A percentile compares a stretch with the other conserved stretches of the same genome.
These are phyloP conservation scores for Pogonocherus hispidulus DNA, from an alignment of 2,888 invertebrate genomes.

Conservation along the genomic window DNA sequence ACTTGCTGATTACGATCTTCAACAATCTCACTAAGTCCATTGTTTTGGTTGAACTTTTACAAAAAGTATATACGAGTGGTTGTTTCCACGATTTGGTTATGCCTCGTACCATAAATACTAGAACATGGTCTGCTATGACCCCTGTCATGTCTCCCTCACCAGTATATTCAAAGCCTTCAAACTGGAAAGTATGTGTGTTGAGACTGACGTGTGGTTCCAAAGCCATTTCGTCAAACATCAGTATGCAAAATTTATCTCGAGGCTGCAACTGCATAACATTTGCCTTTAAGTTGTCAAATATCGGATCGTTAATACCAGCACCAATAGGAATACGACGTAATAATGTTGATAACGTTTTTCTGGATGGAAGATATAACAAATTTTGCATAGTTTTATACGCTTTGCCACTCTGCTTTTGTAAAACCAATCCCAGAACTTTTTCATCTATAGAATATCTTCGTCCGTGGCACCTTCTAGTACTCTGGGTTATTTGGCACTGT, in stretches of 20 bases:
- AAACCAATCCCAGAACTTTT: not conserved
- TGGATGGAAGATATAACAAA: not conserved
- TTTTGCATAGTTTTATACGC: constrained; percentile 1
- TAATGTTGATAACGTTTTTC: constrained; percentile 6
- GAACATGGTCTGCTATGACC: constrained; percentile 16
- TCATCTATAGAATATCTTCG: not conserved
- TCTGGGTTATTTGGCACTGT: not conserved
- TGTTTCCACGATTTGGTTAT: not conserved
- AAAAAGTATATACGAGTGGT: not conserved
- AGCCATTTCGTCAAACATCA: constrained; percentile 27
- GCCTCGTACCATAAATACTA: constrained; percentile 20
- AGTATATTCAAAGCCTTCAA: constrained; percentile 18
- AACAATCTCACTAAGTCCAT: not conserved
- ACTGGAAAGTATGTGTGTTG: not conserved
- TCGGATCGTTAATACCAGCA: not conserved
- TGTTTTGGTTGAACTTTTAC: not conserved
- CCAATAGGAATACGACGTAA: not conserved
- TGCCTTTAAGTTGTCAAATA: constrained; percentile 2
- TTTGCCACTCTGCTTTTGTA: not conserved
- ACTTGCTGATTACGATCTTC: not conserved
- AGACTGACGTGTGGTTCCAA: constrained; percentile 17
- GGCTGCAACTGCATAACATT: constrained; percentile 20
- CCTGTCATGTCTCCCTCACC: not conserved
- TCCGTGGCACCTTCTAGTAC: not conserved
- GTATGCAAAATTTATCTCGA: not conserved